Conservation (phyloP, 2,113 vertebrate genomes). For the Gobio gobio region DNA sequence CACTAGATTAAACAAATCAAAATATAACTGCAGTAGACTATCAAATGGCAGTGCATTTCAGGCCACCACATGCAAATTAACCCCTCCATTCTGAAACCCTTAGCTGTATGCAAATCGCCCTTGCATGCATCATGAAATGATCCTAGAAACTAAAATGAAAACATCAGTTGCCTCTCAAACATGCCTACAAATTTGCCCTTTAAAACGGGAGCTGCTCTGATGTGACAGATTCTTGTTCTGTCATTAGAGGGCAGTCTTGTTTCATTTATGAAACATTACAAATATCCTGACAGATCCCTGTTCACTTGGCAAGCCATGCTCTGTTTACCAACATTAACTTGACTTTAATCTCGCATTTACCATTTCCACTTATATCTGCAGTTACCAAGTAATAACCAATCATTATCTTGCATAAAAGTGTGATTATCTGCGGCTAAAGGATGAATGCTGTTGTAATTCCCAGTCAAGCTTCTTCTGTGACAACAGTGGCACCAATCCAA, state of each 20-base stretch:
- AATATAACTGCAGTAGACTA: constrained; percentile 9
- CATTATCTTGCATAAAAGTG: neutral
- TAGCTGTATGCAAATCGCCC: neutral
- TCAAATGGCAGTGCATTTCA: neutral
- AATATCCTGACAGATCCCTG: neutral
- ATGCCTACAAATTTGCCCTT: neutral
- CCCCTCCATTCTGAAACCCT: neutral
- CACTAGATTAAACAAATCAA: neutral
- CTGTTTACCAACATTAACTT: neutral
- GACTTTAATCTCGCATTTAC: neutral
- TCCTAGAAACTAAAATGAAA: neutral
- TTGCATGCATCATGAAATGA: neutral
- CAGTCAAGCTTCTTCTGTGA: constrained; percentile 9
- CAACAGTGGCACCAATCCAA: constrained; percentile 11
- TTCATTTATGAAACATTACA: constrained; percentile 49
- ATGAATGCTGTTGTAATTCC: neutral
- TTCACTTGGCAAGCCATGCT: neutral
- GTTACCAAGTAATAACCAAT: neutral
- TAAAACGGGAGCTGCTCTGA: neutral
- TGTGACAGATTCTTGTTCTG: neutral
- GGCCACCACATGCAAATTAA: neutral
- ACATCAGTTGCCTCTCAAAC: neutral
- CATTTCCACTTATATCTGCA: neutral
- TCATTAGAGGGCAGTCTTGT: constrained; percentile 70
- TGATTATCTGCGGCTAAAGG: neutral